Base-by-base conservation (phyloP, 2,888 invertebrate genomes). In the Acanthosoma haemorrhoidale region DNA sequence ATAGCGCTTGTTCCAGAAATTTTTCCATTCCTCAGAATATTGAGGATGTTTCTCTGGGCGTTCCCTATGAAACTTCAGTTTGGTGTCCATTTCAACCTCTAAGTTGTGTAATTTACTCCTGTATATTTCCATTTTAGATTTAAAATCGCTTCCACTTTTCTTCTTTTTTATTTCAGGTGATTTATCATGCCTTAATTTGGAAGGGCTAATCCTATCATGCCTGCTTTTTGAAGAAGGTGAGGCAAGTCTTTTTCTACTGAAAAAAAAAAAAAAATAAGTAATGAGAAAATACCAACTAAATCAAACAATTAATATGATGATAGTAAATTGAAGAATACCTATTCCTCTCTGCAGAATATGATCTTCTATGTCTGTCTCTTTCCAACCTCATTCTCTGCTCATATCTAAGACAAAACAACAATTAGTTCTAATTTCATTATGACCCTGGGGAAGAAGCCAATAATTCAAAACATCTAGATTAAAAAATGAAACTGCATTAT, bases 21-120 rank as follows among this genome's bases (percentile, higher is more conserved):
- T 88, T 78, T 92, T 92, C 94, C 94, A 94, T 78, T 94, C 94
- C 59, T 91, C 91, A 0, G 91, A 89, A 79, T 94, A 94, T 3
- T 89, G 84, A 0, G 93, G 93, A 80, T 94, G 93, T 75, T 91
- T 92, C 78, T 94, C 93, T 0, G 94, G 94, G 77, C 91, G 90
- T 77, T 90, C 89, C 77, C 92, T 89, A 77, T 91, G 89, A 73
- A 88, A 88, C 68, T 88, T 87, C 5, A 90, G 81, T 0, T 76
- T 76, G 8, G 76, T 75, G 9, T 74, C 73, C 73, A 77, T 71
- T 29, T 75, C 75, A 25, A 73, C 75, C 71, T 77, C 77, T 31
- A 79, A 71, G 38, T 75, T 79, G 9, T 81, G 84, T 57, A 86
- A 80, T 72, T 85, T 84, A 64, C 83, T 43, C 74, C 86, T 85